Evolutionary conservation across 30 jellyfish, hydroid and myxozoan genomes (phyloP).

Genomic region (Aurelia sp.): DNA sequence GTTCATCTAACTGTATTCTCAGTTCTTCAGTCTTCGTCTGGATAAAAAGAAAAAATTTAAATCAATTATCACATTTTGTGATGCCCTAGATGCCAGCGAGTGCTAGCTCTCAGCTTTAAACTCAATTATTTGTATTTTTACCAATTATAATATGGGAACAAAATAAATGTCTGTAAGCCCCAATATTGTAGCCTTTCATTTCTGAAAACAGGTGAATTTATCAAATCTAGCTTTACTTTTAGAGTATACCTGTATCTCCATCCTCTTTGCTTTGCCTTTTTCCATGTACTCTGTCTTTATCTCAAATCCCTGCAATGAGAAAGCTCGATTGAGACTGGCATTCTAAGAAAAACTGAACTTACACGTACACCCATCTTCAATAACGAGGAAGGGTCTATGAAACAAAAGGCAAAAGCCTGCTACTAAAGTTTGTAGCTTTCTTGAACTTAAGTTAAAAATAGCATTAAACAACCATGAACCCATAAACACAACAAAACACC

Average conservation of each 20-base stretch:
- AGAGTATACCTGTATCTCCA: constrained; percentile 45
- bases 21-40: constrained; percentile 62
- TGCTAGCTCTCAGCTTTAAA: too few species aligned
- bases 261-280: constrained; percentile 66
- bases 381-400: too few species aligned
- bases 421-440: too few species aligned
- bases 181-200: not conserved
- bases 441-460: too few species aligned
- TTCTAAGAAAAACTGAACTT: too few species aligned
- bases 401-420: too few species aligned
- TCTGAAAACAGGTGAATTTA: not conserved
- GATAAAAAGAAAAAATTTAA: not conserved
- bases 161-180: not conserved
- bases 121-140: too few species aligned
- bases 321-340: not conserved
- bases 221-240: not conserved
- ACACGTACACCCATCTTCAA: too few species aligned
- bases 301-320: constrained; percentile 70
- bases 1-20: constrained; percentile 64
- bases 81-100: not conserved
- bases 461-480: too few species aligned
- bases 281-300: constrained; percentile 65
- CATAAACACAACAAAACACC: too few species aligned
- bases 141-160: not conserved
- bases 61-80: not conserved